Base-by-base conservation (phyloP, 2,797 vertebrate species). In the Hirundo rustica region DNA sequence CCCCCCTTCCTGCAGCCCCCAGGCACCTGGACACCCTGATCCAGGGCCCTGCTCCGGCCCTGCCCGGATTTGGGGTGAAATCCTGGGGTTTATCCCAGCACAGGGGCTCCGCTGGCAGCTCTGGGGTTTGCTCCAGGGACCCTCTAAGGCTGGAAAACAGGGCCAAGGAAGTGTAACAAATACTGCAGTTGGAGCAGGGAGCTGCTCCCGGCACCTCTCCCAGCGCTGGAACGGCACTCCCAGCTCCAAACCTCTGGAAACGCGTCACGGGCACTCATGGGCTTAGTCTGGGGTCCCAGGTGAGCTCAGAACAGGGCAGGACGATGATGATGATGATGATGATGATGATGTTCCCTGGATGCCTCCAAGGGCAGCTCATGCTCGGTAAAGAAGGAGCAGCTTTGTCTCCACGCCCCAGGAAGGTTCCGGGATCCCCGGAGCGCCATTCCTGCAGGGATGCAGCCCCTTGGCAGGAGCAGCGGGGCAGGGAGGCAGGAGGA, bases 181-280 rank as follows among this genome's bases (percentile, higher is more conserved):
- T 5, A 11, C 1, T 9, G 23, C 25, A 48, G 4, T 0, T 15
- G 13, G 51, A 40, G 58, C 18, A 25, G 58, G 25, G n/a, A 45
- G 6, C 76, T 47, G 71, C 4, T 58, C 42, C 70, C 54, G 34
- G 40, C 53, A 13, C 55, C 45, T 13, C 36, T 47, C 40, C 40
- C 7, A 3, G 17, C n/a, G 20, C 66, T 12, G 9, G 1, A 16
- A 9, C 8, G 13, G 17, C 36, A 18, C 1, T 21, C 10, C 4
- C 4, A 1, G 65, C 32, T 23, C 58, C 34, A 66, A 13, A 3
- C 9, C 34, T 47, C 2, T 19, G 27, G 53, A 26, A 9, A 2
- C 54, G 16, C 4, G 1, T 16, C 48, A 22, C 6, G 2, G 38
- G 4, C 66, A 15, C 40, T 18, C 1, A 21, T 0, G 18, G 29